Percentiles rank a stretch among this genome's conserved stretches.
Evolutionary conservation across 1,140 invertebrate genomes (phyloP).

Genomic region (Drosophila jambulina): DNA sequence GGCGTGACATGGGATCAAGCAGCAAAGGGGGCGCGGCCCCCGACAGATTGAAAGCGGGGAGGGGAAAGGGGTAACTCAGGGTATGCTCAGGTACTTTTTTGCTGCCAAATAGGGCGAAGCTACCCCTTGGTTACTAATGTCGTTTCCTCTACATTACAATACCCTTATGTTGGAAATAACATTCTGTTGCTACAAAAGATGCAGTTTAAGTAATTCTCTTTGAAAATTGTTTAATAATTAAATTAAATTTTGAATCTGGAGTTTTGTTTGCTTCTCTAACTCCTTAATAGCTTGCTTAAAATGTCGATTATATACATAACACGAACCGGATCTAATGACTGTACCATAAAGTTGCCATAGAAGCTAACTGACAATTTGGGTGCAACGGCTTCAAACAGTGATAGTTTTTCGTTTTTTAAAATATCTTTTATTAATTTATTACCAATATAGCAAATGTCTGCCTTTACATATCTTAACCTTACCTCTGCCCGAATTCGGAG

Average conservation of each 20-base stretch:
- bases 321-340: background rate
- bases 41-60: background rate
- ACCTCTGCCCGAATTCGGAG: too few species aligned
- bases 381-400: too few species aligned
- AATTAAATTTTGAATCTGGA: too few species aligned
- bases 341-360: background rate
- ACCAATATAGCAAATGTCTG: too few species aligned
- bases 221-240: background rate
- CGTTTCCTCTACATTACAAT: background rate
- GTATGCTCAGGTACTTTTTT: background rate
- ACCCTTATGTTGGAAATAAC: background rate
- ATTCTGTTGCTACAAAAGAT: background rate
- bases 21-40: constrained; percentile 11
- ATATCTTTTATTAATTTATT: too few species aligned
- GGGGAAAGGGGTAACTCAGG: background rate
- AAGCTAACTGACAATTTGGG: too few species aligned
- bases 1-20: constrained; percentile 56
- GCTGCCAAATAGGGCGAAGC: background rate
- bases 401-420: too few species aligned
- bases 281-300: too few species aligned
- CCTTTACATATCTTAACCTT: too few species aligned
- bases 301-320: background rate
- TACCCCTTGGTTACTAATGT: constrained; percentile 2
- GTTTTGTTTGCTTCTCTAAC: rapidly evolving
- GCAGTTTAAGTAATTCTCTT: background rate